These are phyloP conservation scores for Drosophila setifemur DNA, from an alignment of 1,140 invertebrate species.

Conservation along the genomic window DNA sequence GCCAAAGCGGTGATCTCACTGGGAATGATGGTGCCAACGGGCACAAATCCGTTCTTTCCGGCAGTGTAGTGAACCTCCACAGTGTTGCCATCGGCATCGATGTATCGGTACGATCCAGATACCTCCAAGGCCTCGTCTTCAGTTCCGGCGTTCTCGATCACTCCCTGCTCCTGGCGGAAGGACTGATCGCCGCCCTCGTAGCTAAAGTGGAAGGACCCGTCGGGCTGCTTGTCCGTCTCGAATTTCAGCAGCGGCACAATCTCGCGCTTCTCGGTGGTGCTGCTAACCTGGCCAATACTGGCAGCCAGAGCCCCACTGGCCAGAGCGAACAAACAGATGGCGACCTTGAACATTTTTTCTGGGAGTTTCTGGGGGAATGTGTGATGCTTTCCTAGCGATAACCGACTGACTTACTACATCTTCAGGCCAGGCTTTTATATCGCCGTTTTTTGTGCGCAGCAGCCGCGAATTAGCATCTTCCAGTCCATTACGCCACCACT, in stretches of 20 bases:
- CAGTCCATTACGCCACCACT: slow-evolving; percentile 55
- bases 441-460: slow-evolving; percentile 31
- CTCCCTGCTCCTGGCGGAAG: slow-evolving; percentile 55
- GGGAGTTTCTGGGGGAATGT: neutral
- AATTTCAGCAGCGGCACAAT: slow-evolving; percentile 55
- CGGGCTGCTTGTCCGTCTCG: slow-evolving; percentile 47
- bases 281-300: slow-evolving; percentile 28
- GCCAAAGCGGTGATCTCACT: slow-evolving; percentile 61
- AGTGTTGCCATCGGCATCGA: slow-evolving; percentile 87
- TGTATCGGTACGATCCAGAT: slow-evolving; percentile 84
- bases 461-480: slow-evolving; percentile 59
- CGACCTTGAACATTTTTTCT: slow-evolving; percentile 57
- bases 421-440: slow-evolving; percentile 53
- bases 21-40: slow-evolving; percentile 84
- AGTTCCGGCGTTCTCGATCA: slow-evolving; percentile 52
- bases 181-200: slow-evolving; percentile 68
- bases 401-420: slow-evolving; percentile 32
- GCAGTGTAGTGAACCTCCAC: slow-evolving; percentile 87
- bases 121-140: slow-evolving; percentile 71
- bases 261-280: slow-evolving; percentile 47
- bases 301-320: slow-evolving; percentile 27
- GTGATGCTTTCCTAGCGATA: slow-evolving; percentile 34
- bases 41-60: slow-evolving; percentile 87
- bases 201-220: slow-evolving; percentile 65
- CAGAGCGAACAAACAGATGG: slow-evolving; percentile 51